Conservation (phyloP, 2,113 vertebrate genomes). For the Gopherus flavomarginatus region DNA sequence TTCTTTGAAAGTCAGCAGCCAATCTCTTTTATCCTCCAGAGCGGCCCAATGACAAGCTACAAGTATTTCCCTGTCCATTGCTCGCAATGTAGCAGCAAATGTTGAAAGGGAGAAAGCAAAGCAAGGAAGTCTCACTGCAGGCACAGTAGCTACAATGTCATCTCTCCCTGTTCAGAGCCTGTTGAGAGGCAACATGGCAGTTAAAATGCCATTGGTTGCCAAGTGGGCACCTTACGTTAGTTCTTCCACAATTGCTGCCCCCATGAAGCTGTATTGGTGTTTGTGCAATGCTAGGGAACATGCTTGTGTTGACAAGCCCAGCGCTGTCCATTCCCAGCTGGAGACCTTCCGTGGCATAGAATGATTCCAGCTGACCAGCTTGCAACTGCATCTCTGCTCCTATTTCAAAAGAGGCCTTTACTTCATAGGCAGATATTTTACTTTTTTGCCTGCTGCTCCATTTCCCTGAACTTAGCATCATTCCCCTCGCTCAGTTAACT, state of each 20-base stretch:
- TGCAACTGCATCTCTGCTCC: too few species aligned
- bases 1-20: not conserved
- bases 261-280: not conserved
- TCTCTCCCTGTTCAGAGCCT: not conserved
- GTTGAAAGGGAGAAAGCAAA: accelerated
- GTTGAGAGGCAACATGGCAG: not conserved
- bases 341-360: not conserved
- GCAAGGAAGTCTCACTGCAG: not conserved
- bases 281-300: not conserved
- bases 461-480: not conserved
- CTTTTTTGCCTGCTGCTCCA: not conserved
- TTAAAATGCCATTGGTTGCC: not conserved
- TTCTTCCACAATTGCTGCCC: not conserved
- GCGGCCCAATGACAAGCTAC: accelerated
- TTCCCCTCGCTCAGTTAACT: not conserved
- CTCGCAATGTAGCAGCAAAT: accelerated
- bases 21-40: not conserved
- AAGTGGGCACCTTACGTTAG: not conserved
- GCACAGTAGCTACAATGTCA: not conserved
- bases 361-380: not conserved
- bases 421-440: not conserved
- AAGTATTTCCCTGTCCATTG: not conserved
- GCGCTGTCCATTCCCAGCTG: not conserved
- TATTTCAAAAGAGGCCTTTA: not conserved
- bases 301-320: not conserved